A percentile compares a stretch with the other conserved stretches of the same genome.
These are phyloP conservation scores for Saguinus midas DNA, from an alignment of 2,113 vertebrate genomes.

Conservation along the genomic window DNA sequence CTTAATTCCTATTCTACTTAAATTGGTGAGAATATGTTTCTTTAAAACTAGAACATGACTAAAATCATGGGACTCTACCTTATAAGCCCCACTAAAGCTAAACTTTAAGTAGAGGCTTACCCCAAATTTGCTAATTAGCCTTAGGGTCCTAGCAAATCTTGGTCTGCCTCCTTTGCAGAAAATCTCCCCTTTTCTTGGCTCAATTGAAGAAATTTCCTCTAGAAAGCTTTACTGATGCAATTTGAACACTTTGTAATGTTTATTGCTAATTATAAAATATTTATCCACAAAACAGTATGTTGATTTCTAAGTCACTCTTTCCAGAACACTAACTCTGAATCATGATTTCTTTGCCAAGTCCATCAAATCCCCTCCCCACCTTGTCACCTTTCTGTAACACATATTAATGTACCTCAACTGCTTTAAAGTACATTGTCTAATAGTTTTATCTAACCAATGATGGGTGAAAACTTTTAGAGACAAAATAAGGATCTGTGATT, in stretches of 20 bases:
- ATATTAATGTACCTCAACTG: not conserved
- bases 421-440: not conserved
- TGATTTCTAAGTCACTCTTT: slow-evolving; percentile 1
- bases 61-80: not conserved
- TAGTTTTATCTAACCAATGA: not conserved
- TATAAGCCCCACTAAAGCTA: not conserved
- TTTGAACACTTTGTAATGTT: not conserved
- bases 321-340: not conserved
- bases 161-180: not conserved
- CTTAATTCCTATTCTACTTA: not conserved
- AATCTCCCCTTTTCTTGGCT: not conserved
- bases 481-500: not conserved
- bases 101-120: not conserved
- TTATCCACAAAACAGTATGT: not conserved
- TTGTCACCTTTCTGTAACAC: not conserved
- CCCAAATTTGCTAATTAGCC: not conserved
- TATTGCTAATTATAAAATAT: slow-evolving; percentile 8
- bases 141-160: not conserved
- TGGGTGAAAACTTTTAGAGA: not conserved
- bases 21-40: not conserved
- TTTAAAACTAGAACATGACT: not conserved
- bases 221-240: not conserved
- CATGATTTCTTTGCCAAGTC: not conserved
- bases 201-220: not conserved
- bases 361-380: not conserved